Evolutionary conservation across 1,140 invertebrate species (phyloP).

Genomic region (Chlorops oryzae): DNA sequence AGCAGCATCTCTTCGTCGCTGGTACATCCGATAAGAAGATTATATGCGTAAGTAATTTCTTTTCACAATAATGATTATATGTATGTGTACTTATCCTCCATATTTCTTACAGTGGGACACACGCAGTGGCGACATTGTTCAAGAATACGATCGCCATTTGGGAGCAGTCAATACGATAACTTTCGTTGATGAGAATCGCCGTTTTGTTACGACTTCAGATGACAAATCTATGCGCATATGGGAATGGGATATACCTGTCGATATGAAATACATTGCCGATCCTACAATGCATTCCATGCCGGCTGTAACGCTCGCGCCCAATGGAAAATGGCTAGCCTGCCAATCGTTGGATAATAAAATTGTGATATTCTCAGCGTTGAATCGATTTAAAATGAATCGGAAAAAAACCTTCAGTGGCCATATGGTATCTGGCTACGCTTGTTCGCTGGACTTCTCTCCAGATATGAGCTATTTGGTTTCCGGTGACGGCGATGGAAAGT

Average conservation of each 20-base stretch:
- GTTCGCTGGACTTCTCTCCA: conserved; percentile 93
- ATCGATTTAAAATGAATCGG: conserved; percentile 94
- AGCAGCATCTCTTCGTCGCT: conserved; percentile 95
- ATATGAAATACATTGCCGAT: conserved; percentile 99
- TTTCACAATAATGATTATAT: neutral
- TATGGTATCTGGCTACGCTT: conserved; percentile 99
- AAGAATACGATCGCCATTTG: conserved; percentile 98
- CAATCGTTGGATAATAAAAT: conserved; percentile 99
- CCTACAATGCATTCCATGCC: conserved; percentile 99
- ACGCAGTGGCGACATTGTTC: conserved; percentile 88
- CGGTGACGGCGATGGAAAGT: conserved; percentile 99
- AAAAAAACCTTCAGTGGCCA: conserved; percentile 98
- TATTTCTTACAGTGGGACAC: conserved; percentile 82
- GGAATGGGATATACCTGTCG: conserved; percentile 99
- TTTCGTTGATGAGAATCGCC: conserved; percentile 96
- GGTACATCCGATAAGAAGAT: conserved; percentile 99
- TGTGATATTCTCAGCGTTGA: conserved; percentile 93
- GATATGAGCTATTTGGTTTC: conserved; percentile 99
- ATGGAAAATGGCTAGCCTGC: conserved; percentile 98
- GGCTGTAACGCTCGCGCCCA: conserved; percentile 87
- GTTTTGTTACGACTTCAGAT: conserved; percentile 98
- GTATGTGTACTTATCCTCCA: neutral
- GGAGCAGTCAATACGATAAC: conserved; percentile 98
- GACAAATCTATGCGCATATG: conserved; percentile 98
- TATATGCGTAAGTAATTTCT: conserved; percentile 74